Evolutionary conservation across 2,888 invertebrate species (phyloP), one percentile per base, ranked within the genome.

Genomic region (Drosophila fungiperda): DNA sequence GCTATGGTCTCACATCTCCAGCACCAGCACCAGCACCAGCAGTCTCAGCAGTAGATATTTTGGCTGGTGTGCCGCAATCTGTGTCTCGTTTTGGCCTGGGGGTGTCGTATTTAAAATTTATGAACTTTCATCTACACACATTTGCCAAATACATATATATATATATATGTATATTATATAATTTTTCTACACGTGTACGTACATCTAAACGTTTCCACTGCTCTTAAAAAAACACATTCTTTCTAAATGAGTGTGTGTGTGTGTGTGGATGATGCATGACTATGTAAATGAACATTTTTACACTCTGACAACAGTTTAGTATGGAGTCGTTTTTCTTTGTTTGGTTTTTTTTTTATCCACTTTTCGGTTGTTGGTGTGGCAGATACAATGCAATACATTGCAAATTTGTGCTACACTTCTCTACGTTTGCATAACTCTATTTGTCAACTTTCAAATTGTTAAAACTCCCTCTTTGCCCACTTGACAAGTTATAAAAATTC

Each of bases 231-330:
- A 53, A 35, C 32, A 57, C 42, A 35, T 45, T 15, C 49, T 35
- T 26, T 29, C 29, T 29, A 29, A 29, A 29, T 29, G 6, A 2
- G 26, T 26, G 26, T 29, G 29, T 53, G 32, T 64, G 42, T 57
- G 29, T 68, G 69, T 82, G 78, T 53, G 61, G 77, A 78, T 85
- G 87, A 85, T 87, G 86, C 82, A 87, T 83, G 88, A 80, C 87
- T 80, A 86, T 85, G 85, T 83, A 86, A 86, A 88, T 86, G 80
- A 80, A 80, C 80, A 83, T 70, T 88, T 86, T 88, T 82, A 86
- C 88, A 83, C 83, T 82, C 80, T 72, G 82, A 82, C 78, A 86
- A 88, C 84, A 83, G 83, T 82, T 88, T 76, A 83, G 85, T 80
- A 83, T 81, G 61, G 52, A 82, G 83, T 76, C 62, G 32, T 66